These are phyloP conservation scores for Nansenia antarctica DNA, from an alignment of 2,113 vertebrate species.

Conservation along the genomic window DNA sequence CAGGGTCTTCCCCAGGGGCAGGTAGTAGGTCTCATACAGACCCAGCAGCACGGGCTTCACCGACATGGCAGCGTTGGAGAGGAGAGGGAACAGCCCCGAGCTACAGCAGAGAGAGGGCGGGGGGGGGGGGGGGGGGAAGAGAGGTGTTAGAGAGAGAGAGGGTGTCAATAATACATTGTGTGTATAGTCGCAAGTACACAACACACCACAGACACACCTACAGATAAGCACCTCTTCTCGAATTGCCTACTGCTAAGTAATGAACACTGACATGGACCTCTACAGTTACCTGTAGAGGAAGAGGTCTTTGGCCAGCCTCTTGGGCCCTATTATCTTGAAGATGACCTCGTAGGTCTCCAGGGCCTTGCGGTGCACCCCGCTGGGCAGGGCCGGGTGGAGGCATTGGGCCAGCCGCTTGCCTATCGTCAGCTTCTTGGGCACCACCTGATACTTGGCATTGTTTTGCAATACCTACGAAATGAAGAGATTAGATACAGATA, in stretches of 20 bases:
- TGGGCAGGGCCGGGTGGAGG: conserved; percentile 96
- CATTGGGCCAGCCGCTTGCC: conserved; percentile 97
- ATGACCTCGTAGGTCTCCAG: conserved; percentile 98
- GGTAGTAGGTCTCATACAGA: conserved; percentile 96
- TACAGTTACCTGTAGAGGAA: conserved; percentile 97
- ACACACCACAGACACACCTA: too few species aligned
- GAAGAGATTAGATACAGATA: not conserved
- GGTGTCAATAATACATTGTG: not conserved
- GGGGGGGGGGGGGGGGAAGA: not conserved
- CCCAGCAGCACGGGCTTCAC: conserved; percentile 94
- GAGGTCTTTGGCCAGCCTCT: conserved; percentile 96
- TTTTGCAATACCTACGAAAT: conserved; percentile 99
- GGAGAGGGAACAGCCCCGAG: conserved; percentile 95
- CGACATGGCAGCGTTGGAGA: conserved; percentile 98
- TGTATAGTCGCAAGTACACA: too few species aligned
- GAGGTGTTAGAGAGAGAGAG: not conserved
- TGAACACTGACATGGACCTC: too few species aligned
- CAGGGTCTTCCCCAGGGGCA: conserved; percentile 94
- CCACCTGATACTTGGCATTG: conserved; percentile 97
- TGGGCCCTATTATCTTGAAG: conserved; percentile 99
- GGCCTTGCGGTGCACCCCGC: conserved; percentile 97
- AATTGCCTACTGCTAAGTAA: too few species aligned
- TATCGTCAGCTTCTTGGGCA: conserved; percentile 95
- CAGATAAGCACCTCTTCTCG: not conserved
- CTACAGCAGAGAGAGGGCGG: conserved; percentile 62